These are phyloP conservation scores for Pseudopipra pipra DNA, from an alignment of 2,113 vertebrate genomes.

Conservation along the genomic window DNA sequence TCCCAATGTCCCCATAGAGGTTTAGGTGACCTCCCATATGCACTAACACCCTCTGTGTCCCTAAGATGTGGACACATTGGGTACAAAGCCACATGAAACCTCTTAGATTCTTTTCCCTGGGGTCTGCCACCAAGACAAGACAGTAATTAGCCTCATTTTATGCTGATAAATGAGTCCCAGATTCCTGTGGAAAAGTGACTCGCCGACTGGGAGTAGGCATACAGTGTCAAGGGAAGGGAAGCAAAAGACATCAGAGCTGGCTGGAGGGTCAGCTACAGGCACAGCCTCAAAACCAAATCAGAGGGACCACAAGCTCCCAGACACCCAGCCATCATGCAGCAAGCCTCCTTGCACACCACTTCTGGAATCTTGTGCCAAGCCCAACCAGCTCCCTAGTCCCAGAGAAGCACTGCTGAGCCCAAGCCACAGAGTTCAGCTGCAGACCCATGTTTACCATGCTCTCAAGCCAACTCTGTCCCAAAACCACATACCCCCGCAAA, in stretches of 20 bases:
- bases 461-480: background rate
- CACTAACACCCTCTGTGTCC: background rate
- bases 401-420: fast-evolving
- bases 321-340: fast-evolving
- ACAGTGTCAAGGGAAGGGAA: background rate
- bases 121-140: background rate
- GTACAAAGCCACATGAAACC: background rate
- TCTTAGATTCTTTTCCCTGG: fast-evolving
- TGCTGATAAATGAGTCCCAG: background rate
- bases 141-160: background rate
- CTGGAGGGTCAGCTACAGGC: background rate
- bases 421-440: background rate
- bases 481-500: fast-evolving
- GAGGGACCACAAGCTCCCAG: background rate
- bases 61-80: fast-evolving
- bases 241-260: background rate
- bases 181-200: background rate
- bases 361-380: background rate
- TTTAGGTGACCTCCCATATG: background rate
- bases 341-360: fast-evolving
- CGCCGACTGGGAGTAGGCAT: fast-evolving
- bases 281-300: background rate
- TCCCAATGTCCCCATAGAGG: fast-evolving
- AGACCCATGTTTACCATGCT: fast-evolving
- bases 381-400: background rate